phyloP scores from a whole-genome alignment of 2,797 vertebrate genomes.

The Argya squamiceps region DNA sequence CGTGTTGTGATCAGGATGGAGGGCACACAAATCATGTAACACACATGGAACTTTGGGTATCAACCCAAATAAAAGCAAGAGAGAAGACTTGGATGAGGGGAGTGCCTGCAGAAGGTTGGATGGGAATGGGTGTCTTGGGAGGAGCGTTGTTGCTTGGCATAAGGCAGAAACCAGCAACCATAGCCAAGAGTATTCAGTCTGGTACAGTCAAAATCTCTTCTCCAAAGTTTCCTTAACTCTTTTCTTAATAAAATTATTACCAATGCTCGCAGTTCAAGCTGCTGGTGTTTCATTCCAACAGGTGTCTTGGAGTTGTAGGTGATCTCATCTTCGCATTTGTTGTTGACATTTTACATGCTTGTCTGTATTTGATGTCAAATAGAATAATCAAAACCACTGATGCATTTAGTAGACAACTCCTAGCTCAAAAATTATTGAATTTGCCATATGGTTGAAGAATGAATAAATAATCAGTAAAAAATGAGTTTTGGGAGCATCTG shows the following conservation, averaged over 20 bases:
- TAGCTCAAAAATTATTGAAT: conserved; percentile 12
- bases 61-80: conserved; percentile 10
- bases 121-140: not conserved
- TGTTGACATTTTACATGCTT: not conserved
- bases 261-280: not conserved
- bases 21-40: not conserved
- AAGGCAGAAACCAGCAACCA: not conserved
- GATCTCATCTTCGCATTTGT: accelerated
- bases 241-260: not conserved
- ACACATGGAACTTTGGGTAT: not conserved
- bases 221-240: not conserved
- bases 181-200: conserved; percentile 45
- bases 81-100: not conserved
- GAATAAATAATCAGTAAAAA: conserved; percentile 62
- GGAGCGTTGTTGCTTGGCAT: not conserved
- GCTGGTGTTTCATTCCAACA: not conserved
- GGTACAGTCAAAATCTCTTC: conserved; percentile 25
- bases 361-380: not conserved
- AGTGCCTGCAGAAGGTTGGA: conserved; percentile 28
- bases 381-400: not conserved
- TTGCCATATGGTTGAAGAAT: not conserved
- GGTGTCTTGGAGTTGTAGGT: not conserved
- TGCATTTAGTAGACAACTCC: not conserved
- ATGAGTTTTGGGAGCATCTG: conserved; percentile 31
- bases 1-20: not conserved